Percentiles rank a stretch among this genome's conserved stretches.
These are phyloP conservation scores for Drosophila mimica DNA, from an alignment of 2,888 invertebrate genomes.

Conservation along the genomic window DNA sequence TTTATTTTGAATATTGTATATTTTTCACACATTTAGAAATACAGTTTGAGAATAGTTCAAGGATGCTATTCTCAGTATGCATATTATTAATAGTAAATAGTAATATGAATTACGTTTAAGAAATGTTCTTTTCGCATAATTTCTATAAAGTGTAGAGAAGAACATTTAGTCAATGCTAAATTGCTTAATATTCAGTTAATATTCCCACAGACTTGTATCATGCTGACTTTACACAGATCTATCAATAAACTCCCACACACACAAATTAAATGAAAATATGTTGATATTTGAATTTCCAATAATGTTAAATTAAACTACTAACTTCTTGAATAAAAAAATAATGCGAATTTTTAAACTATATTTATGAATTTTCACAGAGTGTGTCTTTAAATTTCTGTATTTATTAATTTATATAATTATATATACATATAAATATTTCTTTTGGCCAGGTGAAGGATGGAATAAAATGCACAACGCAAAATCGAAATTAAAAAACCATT, in stretches of 20 bases:
- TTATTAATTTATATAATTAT: constrained; percentile 2
- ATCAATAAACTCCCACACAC: not conserved
- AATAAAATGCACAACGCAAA: constrained; percentile 40
- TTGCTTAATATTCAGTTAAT: constrained; percentile 41
- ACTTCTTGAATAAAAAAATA: constrained; percentile 5
- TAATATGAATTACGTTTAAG: constrained; percentile 40
- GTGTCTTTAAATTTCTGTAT: constrained; percentile 5
- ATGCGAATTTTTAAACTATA: constrained; percentile 18
- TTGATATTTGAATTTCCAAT: constrained; percentile 3
- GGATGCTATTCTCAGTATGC: constrained; percentile 16
- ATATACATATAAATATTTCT: not conserved
- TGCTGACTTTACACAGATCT: not conserved
- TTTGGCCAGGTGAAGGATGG: constrained; percentile 31
- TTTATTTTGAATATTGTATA: constrained; percentile 32
- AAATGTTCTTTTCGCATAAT: constrained; percentile 19
- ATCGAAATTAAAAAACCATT: constrained; percentile 7
- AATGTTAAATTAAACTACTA: not conserved
- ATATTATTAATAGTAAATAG: constrained; percentile 36
- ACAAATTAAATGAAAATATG: constrained; percentile 11
- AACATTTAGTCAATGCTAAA: constrained; percentile 26
- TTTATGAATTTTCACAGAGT: constrained; percentile 43
- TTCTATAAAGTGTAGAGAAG: not conserved
- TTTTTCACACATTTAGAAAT: constrained; percentile 60
- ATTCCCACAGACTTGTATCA: constrained; percentile 7
- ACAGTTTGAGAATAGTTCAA: constrained; percentile 48